Percentiles rank a stretch among this genome's conserved stretches.
Conservation (phyloP, 1,140 invertebrate genomes). For the Solenopsis invicta region DNA sequence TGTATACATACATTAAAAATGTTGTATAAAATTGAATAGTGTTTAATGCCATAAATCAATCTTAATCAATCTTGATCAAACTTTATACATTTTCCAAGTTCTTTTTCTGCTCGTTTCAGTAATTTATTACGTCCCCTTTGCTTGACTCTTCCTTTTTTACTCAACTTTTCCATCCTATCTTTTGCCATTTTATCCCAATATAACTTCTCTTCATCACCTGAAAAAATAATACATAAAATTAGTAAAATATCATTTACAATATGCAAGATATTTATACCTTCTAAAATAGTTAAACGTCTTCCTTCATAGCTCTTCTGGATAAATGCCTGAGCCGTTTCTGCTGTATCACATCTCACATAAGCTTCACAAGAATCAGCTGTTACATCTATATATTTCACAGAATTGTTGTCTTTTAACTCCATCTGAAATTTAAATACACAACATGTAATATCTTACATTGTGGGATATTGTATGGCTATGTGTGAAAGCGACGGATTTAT, state of each 20-base stretch:
- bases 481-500: too few species aligned
- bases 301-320: conserved; percentile 81
- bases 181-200: conserved; percentile 90
- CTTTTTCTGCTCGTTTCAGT: conserved; percentile 89
- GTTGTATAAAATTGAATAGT: conserved; percentile 20
- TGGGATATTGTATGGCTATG: conserved; percentile 66
- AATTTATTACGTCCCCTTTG: conserved; percentile 90
- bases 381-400: conserved; percentile 90
- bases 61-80: conserved; percentile 88
- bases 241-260: conserved; percentile 31
- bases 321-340: conserved; percentile 87
- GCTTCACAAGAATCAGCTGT: conserved; percentile 88
- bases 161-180: conserved; percentile 88
- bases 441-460: conserved; percentile 85
- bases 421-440: conserved; percentile 74
- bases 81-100: conserved; percentile 89
- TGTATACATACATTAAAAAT: conserved; percentile 36
- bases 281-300: conserved; percentile 80
- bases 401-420: conserved; percentile 87
- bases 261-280: conserved; percentile 78
- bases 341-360: conserved; percentile 88
- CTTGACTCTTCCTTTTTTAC: conserved; percentile 87
- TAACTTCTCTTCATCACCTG: conserved; percentile 88
- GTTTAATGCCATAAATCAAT: conserved; percentile 61
- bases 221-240: conserved; percentile 35